These are phyloP conservation scores for Craseonycteris thonglongyai DNA, from an alignment of 2,113 vertebrate species.

Conservation along the genomic window DNA sequence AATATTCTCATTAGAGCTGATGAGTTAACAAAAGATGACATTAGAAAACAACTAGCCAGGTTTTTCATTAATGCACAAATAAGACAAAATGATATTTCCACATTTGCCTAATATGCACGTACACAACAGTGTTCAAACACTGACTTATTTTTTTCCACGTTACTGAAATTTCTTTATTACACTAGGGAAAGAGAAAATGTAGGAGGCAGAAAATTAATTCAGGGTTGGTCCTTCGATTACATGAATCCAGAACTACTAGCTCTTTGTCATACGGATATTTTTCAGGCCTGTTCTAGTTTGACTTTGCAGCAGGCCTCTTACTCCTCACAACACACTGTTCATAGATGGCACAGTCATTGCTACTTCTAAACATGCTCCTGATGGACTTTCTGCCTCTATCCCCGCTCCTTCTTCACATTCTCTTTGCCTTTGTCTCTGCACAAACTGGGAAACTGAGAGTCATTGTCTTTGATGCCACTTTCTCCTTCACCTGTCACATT, in stretches of 20 bases:
- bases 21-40: slow-evolving; percentile 9
- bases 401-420: neutral
- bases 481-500: neutral
- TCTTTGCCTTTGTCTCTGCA: neutral
- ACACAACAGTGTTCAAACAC: neutral
- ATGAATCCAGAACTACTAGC: no score
- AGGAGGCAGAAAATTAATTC: neutral
- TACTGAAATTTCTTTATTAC: neutral
- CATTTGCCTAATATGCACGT: neutral
- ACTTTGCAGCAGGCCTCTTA: neutral
- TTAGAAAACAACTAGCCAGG: neutral
- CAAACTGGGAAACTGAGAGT: neutral
- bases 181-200: neutral
- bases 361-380: neutral
- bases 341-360: neutral
- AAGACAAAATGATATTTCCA: neutral
- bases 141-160: neutral
- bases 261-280: neutral
- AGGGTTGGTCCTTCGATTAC: neutral
- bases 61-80: neutral
- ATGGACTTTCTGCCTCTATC: neutral
- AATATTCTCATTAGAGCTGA: neutral
- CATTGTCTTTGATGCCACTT: neutral
- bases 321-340: neutral
- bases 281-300: neutral